Conservation (phyloP, 2,113 vertebrate genomes). For the Rhodinocichla rosea region DNA sequence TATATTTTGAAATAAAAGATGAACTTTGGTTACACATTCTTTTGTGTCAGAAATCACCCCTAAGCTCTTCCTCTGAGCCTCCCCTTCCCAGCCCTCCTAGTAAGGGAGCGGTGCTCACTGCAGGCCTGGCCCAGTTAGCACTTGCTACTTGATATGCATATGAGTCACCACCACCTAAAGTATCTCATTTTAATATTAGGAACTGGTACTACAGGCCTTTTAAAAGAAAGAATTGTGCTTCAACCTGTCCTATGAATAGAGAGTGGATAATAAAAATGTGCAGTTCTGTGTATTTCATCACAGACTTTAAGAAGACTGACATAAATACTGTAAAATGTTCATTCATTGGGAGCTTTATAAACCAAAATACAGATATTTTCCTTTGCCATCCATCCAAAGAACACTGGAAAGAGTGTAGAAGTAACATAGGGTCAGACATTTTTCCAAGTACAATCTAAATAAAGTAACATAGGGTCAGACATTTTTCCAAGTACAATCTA, state of each 20-base stretch:
- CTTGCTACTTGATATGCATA: neutral
- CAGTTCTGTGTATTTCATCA: neutral
- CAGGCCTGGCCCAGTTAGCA: neutral
- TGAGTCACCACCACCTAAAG: neutral
- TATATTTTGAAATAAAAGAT: neutral
- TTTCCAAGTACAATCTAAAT: neutral
- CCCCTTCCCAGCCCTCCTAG: neutral
- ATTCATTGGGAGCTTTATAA: neutral
- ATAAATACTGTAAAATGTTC: neutral
- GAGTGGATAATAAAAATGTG: neutral
- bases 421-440: neutral
- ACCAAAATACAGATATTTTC: neutral
- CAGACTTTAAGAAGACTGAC: neutral
- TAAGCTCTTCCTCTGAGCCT: slow-evolving; percentile 28
- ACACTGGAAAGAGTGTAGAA: neutral
- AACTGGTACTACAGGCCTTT: neutral
- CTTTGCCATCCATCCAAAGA: neutral
- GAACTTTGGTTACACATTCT: neutral
- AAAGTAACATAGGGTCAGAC: neutral
- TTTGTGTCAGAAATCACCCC: slow-evolving; percentile 13
- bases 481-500: neutral
- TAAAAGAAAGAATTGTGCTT: neutral
- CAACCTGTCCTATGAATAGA: neutral
- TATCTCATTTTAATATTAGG: neutral
- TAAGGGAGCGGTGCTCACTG: neutral